Evolutionary conservation across 2,797 vertebrate species (phyloP), one percentile per base, ranked within the genome.

Genomic region (Buphagus erythrorhynchus): DNA sequence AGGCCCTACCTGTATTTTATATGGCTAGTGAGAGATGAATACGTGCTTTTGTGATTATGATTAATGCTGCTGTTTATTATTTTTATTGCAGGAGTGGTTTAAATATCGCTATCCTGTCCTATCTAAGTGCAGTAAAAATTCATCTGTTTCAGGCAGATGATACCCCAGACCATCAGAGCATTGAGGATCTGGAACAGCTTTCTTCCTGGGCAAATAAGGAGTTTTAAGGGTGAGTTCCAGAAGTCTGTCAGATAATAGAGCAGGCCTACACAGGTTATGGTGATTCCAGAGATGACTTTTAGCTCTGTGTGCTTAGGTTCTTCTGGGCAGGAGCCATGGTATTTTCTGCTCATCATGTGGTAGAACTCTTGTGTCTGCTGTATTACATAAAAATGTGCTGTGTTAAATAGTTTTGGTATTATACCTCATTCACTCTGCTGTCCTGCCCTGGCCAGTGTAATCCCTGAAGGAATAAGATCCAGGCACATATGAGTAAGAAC

Each of bases 61-160:
- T 94, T 94, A 95, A 95, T 90, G 78, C 57, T 58, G 75, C 42
- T 95, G 94, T 91, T 95, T 93, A 93, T 90, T 95, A 68, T 91
- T 83, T 95, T 95, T 92, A 96, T 89, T 92, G 77, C 90, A 63
- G 54, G 25, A 36, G 49, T 84, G 43, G 16, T 61, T 95, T 90
- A 88, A 90, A 89, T 80, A 85, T 75, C 55, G 59, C 11, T 45
- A 20, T 52, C 46, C 28, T 6, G 2, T 48, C 46, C 61, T 63
- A 65, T 80, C 68, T 84, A 75, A 57, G 19, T 24, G 49, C 12
- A 13, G 61, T 45, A 77, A 73, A 89, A 88, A 57, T 77, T 65
- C 38, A 58, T 42, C 62, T 95, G 26, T 73, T 90, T 68, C 71
- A 87, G 58, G 28, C 28, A 68, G 65, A 6, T 43, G 71, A 73